Percentiles rank a stretch among this genome's conserved stretches.
Evolutionary conservation across 2,888 invertebrate species (phyloP).

Genomic region (Gryllus longicercus): DNA sequence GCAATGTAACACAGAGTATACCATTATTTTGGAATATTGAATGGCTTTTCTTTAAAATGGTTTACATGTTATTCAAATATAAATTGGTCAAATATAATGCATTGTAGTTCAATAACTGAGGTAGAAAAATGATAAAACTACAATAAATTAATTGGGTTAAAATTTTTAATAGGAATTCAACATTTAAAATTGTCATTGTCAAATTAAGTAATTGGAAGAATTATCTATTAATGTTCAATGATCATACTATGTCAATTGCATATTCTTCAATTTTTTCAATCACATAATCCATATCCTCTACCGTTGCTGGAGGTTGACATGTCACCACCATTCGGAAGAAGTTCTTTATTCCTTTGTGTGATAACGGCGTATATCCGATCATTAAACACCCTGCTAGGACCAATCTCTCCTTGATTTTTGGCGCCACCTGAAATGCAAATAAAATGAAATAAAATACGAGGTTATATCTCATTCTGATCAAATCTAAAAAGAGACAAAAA

Average conservation of each 20-base stretch:
- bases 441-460: too few species aligned
- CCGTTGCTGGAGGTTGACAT: constrained; percentile 63
- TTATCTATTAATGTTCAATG: neutral
- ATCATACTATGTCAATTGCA: neutral
- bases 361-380: constrained; percentile 72
- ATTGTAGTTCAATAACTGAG: too few species aligned
- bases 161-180: neutral
- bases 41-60: too few species aligned
- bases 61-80: too few species aligned
- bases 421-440: constrained; percentile 54
- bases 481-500: too few species aligned
- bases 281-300: constrained; percentile 59
- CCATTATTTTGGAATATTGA: too few species aligned
- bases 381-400: constrained; percentile 63
- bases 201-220: neutral
- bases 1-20: too few species aligned
- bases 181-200: neutral
- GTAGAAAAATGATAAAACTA: too few species aligned
- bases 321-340: constrained; percentile 74
- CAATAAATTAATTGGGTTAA: neutral
- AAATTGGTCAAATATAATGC: too few species aligned
- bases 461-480: too few species aligned
- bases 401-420: constrained; percentile 68
- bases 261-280: constrained; percentile 60
- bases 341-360: constrained; percentile 60